A percentile compares a stretch with the other conserved stretches of the same genome.
phyloP scores from a whole-genome alignment of 1,140 invertebrate species.

The Onthophagus taurus region DNA sequence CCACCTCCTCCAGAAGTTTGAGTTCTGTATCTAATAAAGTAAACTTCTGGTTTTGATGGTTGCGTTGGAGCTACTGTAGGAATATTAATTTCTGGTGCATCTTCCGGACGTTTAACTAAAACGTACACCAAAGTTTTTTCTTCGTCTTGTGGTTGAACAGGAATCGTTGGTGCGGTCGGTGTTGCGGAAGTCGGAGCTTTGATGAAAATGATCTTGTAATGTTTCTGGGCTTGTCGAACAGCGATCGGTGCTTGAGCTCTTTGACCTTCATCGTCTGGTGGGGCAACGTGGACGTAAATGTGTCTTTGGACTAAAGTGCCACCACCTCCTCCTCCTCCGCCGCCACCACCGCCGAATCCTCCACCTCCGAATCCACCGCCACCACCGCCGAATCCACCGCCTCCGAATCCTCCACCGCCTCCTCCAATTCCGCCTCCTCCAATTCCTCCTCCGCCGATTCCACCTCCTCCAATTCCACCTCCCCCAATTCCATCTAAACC shows the following conservation, averaged over 20 bases:
- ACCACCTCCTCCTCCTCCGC: not conserved
- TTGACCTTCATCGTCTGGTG: slow-evolving; percentile 58
- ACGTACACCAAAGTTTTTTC: slow-evolving; percentile 87
- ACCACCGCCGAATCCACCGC: slow-evolving; percentile 2
- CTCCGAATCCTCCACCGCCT: slow-evolving; percentile 3
- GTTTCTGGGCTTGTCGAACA: slow-evolving; percentile 57
- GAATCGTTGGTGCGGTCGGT: slow-evolving; percentile 55
- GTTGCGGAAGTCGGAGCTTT: slow-evolving; percentile 72
- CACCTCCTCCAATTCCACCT: not conserved
- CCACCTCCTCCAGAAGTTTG: slow-evolving; percentile 55
- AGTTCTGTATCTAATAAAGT: slow-evolving; percentile 18
- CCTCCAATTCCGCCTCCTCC: not conserved
- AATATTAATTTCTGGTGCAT: slow-evolving; percentile 64
- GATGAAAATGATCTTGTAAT: slow-evolving; percentile 85
- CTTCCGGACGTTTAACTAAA: slow-evolving; percentile 74
- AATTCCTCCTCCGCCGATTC: not conserved
- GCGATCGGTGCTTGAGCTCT: slow-evolving; percentile 42
- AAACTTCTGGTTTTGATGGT: slow-evolving; percentile 38
- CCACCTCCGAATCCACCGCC: not conserved
- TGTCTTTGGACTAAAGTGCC: slow-evolving; percentile 12
- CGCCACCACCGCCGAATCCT: not conserved
- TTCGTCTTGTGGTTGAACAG: slow-evolving; percentile 57
- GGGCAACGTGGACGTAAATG: slow-evolving; percentile 35
- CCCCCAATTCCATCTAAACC: slow-evolving; percentile 1
- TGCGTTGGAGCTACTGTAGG: slow-evolving; percentile 57